A percentile compares a stretch with the other conserved stretches of the same genome.
phyloP scores from a whole-genome alignment of 1,140 invertebrate species.

The Bombus polaris region DNA sequence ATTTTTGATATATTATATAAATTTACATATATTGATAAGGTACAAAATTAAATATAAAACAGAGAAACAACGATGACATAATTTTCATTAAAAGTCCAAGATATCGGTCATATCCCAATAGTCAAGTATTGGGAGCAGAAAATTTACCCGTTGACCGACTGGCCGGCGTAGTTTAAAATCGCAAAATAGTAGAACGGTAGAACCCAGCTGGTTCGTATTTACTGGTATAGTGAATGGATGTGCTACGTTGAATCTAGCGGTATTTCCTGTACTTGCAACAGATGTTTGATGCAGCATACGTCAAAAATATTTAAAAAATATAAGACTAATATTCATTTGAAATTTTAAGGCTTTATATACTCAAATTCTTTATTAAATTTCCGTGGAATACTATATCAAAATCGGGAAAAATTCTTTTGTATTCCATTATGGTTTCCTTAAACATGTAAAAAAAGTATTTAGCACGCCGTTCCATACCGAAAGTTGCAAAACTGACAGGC shows the following conservation, averaged over 20 bases:
- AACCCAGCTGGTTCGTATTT: not conserved
- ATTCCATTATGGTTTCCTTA: too few species aligned
- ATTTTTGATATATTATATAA: too few species aligned
- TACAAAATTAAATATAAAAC: too few species aligned
- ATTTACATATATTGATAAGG: too few species aligned
- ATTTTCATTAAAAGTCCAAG: not conserved
- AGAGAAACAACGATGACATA: not conserved
- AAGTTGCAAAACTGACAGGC: too few species aligned
- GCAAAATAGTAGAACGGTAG: not conserved
- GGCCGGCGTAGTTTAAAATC: conserved; percentile 3
- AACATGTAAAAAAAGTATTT: too few species aligned
- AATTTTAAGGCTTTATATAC: too few species aligned
- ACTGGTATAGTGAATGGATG: conserved; percentile 7
- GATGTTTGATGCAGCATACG: conserved; percentile 19
- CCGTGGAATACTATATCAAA: too few species aligned
- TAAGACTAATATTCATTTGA: not conserved
- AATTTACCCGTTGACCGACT: conserved; percentile 60
- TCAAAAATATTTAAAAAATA: not conserved
- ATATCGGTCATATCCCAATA: not conserved
- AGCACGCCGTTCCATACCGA: too few species aligned
- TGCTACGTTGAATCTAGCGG: conserved; percentile 34
- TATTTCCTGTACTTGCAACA: conserved; percentile 2
- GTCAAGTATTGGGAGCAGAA: conserved; percentile 20
- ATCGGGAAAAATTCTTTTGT: too few species aligned
- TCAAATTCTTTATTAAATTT: too few species aligned